Evolutionary conservation across 1,140 invertebrate species (phyloP).

Genomic region (Eufriesea mexicana): DNA sequence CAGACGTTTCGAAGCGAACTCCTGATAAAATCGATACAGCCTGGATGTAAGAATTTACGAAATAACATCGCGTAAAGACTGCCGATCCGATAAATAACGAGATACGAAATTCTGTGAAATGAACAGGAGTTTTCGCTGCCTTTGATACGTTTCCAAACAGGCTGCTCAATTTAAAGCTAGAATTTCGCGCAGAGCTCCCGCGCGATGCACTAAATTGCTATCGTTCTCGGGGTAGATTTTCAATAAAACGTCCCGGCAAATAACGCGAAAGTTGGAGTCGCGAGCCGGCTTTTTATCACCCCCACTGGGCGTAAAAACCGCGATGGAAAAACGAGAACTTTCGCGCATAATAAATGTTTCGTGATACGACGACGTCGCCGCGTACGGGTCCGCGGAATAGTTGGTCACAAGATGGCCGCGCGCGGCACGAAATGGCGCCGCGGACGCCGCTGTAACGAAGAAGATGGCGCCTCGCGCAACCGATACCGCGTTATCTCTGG

Average conservation of each 20-base stretch:
- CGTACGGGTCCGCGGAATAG: constrained; percentile 28
- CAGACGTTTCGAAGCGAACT: not conserved
- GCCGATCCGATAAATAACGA: not conserved
- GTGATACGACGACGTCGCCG: constrained; percentile 31
- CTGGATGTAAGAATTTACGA: not conserved
- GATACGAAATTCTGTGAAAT: not conserved
- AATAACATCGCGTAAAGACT: not conserved
- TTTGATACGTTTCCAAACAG: not conserved
- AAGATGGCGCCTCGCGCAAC: not conserved
- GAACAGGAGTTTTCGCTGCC: not conserved
- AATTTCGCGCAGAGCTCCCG: not conserved
- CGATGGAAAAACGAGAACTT: not conserved
- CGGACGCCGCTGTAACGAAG: too few relatives aligned
- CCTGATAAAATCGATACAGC: not conserved
- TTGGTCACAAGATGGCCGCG: not conserved
- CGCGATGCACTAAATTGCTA: not conserved
- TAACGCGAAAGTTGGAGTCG: not conserved
- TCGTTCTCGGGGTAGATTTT: not conserved
- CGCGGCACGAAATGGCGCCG: too few relatives aligned
- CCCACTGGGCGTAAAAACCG: not conserved
- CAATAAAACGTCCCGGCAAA: not conserved
- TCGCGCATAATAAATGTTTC: constrained; percentile 9
- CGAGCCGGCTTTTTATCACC: not conserved
- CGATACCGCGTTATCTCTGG: not conserved
- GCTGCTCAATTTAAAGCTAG: not conserved